These are phyloP conservation scores for Magallana gigas DNA, from an alignment of 1,140 invertebrate species.

Conservation along the genomic window DNA sequence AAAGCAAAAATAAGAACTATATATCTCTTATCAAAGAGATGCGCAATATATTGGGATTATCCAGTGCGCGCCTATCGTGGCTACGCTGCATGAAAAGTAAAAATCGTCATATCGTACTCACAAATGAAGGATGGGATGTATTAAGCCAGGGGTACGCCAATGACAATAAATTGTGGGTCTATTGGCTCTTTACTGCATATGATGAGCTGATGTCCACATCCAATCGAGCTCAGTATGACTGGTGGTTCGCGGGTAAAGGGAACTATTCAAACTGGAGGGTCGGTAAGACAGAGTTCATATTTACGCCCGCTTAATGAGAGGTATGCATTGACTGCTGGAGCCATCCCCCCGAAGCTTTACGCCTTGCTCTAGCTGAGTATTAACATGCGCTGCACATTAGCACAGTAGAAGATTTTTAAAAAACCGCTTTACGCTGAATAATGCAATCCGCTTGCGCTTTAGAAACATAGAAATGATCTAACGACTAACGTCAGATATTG, in stretches of 20 bases:
- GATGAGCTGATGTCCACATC: conserved; percentile 28
- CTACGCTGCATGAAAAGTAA: conserved; percentile 17
- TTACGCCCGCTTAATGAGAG: not conserved
- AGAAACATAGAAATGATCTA: not conserved
- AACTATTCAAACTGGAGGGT: conserved; percentile 21
- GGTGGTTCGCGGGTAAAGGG: conserved; percentile 29
- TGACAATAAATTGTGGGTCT: conserved; percentile 31
- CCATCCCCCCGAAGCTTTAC: not conserved
- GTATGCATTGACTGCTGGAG: not conserved
- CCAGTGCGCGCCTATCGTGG: not conserved
- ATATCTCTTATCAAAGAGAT: conserved; percentile 30
- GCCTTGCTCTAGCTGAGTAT: too few relatives aligned
- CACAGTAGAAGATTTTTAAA: too few relatives aligned
- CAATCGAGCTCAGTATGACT: conserved; percentile 3
- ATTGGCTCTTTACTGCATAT: conserved; percentile 27
- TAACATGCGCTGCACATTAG: too few relatives aligned
- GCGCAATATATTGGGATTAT: conserved; percentile 21
- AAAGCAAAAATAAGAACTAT: conserved; percentile 15
- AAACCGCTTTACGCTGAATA: too few relatives aligned
- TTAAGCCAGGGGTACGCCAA: conserved; percentile 16
- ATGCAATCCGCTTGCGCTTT: not conserved
- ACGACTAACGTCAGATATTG: not conserved
- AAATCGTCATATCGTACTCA: not conserved
- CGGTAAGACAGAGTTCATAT: conserved; percentile 7
- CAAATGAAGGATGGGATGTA: conserved; percentile 26